phyloP scores from a whole-genome alignment of 2,797 vertebrate genomes.

The Sebastes iracundus region DNA sequence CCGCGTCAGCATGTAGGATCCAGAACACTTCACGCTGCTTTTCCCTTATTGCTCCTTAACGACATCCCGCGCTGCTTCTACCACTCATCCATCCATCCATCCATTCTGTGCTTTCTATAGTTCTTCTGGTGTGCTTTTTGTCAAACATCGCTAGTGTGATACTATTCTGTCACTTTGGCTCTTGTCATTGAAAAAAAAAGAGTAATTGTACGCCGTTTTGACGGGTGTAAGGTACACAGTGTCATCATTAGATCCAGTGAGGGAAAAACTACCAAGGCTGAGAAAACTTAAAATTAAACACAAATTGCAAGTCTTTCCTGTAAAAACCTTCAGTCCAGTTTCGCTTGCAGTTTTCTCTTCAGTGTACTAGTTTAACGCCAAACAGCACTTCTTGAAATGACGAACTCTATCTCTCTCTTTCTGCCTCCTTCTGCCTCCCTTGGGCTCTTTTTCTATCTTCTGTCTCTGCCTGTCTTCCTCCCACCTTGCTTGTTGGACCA shows the following conservation, averaged over 20 bases:
- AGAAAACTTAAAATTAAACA: neutral
- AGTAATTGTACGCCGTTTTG: neutral
- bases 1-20: conserved; percentile 75
- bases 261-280: neutral
- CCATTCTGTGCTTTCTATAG: conserved; percentile 50
- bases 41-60: conserved; percentile 17
- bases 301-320: neutral
- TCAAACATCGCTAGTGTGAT: conserved; percentile 10
- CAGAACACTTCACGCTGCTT: conserved; percentile 68
- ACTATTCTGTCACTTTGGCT: neutral
- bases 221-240: neutral
- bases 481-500: conserved; percentile 9
- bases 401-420: neutral
- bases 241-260: neutral
- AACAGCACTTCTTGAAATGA: neutral
- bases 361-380: neutral
- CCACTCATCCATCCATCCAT: conserved; percentile 25
- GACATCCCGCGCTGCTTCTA: conserved; percentile 31
- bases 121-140: conserved; percentile 38
- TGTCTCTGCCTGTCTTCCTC: conserved; percentile 4
- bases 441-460: neutral
- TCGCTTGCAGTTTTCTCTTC: neutral
- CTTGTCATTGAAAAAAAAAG: neutral
- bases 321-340: neutral
- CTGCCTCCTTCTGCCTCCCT: neutral